Evolutionary conservation across 2,113 vertebrate genomes (phyloP).

Genomic region (Lipophrys pholis): DNA sequence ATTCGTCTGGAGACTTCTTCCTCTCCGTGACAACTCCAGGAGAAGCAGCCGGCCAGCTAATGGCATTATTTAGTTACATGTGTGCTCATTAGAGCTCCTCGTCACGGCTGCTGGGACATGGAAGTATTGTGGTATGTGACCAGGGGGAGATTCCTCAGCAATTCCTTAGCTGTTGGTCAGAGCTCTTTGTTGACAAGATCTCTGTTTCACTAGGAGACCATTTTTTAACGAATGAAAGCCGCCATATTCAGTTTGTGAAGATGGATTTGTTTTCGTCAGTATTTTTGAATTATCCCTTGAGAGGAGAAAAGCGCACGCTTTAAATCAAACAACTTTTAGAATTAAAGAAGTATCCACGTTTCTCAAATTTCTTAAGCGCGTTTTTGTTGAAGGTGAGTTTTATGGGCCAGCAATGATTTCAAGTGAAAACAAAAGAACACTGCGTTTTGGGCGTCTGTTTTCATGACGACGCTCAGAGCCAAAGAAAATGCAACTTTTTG

Average conservation of each 20-base stretch:
- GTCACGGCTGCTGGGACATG: constrained; percentile 40
- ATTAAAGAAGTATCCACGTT: too few species aligned
- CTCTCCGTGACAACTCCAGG: constrained; percentile 62
- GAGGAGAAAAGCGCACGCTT: too few species aligned
- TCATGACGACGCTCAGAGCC: too few species aligned
- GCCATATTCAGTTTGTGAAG: not conserved
- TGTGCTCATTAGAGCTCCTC: constrained; percentile 71
- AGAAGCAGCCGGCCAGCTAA: constrained; percentile 65
- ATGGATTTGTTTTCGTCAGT: not conserved
- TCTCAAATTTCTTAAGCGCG: too few species aligned
- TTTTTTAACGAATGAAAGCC: not conserved
- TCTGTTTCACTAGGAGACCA: constrained; percentile 15
- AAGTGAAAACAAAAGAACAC: too few species aligned
- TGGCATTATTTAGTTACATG: constrained; percentile 66
- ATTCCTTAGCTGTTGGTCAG: constrained; percentile 8
- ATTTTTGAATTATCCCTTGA: too few species aligned
- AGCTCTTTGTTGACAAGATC: constrained; percentile 42
- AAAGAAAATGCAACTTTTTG: too few species aligned
- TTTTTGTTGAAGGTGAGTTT: too few species aligned
- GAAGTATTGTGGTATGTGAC: constrained; percentile 51
- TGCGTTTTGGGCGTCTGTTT: too few species aligned
- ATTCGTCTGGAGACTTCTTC: constrained; percentile 32
- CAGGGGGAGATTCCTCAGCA: constrained; percentile 46
- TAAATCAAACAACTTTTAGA: too few species aligned
- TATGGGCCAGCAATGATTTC: too few species aligned